phyloP scores from a whole-genome alignment of 2,888 invertebrate genomes.

The Philereme transversata region DNA sequence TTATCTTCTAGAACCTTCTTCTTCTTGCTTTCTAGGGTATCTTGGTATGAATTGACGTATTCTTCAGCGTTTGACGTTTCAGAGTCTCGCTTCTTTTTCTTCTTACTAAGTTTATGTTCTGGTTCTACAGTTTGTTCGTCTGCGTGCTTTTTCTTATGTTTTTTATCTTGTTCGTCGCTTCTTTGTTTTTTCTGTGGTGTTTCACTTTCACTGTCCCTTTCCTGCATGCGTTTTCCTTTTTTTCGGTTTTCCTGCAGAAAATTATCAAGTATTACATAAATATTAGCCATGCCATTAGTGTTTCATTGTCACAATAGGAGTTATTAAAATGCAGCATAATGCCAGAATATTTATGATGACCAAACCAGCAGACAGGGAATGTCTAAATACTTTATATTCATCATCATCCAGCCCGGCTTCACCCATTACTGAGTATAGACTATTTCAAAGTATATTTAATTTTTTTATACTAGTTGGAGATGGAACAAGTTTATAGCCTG shows the following conservation, averaged over 20 bases:
- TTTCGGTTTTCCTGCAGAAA: conserved; percentile 47
- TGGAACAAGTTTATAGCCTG: too few species aligned
- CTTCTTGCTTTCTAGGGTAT: conserved; percentile 14
- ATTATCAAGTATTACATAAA: conserved; percentile 1
- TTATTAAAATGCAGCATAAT: too few species aligned
- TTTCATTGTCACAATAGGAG: too few species aligned
- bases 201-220: conserved; percentile 35
- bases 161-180: conserved; percentile 34
- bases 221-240: conserved; percentile 47
- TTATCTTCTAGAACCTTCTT: conserved; percentile 24
- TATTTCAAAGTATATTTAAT: too few species aligned
- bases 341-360: too few species aligned
- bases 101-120: conserved; percentile 23
- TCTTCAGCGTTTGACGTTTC: conserved; percentile 32
- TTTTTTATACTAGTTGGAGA: too few species aligned
- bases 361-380: too few species aligned
- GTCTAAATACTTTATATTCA: too few species aligned
- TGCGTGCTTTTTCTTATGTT: conserved; percentile 29
- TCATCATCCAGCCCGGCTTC: too few species aligned
- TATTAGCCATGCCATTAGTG: too few species aligned
- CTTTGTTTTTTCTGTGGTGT: conserved; percentile 27
- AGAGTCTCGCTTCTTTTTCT: conserved; percentile 30
- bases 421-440: too few species aligned
- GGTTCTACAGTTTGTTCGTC: conserved; percentile 17
- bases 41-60: conserved; percentile 19